Base-by-base conservation (phyloP, 1,140 invertebrate species). In the Thaumatotibia leucotreta region DNA sequence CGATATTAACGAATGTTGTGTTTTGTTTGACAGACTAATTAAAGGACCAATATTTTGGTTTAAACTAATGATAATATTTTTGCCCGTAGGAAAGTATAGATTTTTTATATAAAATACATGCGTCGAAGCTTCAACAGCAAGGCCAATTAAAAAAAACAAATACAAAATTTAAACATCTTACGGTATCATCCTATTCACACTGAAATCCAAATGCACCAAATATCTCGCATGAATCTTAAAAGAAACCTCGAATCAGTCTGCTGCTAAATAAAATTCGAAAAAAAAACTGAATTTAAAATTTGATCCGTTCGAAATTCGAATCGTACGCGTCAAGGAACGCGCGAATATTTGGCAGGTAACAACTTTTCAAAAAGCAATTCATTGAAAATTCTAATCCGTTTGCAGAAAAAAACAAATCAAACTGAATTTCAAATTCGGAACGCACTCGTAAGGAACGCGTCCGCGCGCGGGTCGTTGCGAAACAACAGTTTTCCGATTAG, bases 401-500 rank as follows among this genome's bases (percentile, higher is more conserved):
- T n/a, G 4, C 17, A 45, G 6, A 45, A 17, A 45, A 50, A 54
- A 58, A 58, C 5, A 58, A 31, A 27, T n/a, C n/a, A n/a, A 58
- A 29, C 24, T n/a, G 23, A 58, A 24, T 29, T 58, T 27, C 22
- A 29, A 27, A 29, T 58, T 58, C 4, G 23, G n/a, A 31, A 14
- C 29, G 52, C 20, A 14, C 23, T 10, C 52, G 50, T 11, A 27
- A 3, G 20, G 50, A 22, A 24, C 0, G 22, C 50, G 52, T 58
- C 52, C 29, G 52, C 27, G 52, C 52, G 24, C 52, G 52, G 9
- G 52, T 11, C 52, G 52, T 58, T 58, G 24, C 52, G 52, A 58
- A 58, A 58, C 52, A 29, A 58, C 52, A 58, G 52, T 58, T 58
- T 58, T 17, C 52, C 52, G 52, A 58, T 58, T 29, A 24, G n/a